Conservation (phyloP, 2,888 invertebrate species). For the Aphrophora alni region DNA sequence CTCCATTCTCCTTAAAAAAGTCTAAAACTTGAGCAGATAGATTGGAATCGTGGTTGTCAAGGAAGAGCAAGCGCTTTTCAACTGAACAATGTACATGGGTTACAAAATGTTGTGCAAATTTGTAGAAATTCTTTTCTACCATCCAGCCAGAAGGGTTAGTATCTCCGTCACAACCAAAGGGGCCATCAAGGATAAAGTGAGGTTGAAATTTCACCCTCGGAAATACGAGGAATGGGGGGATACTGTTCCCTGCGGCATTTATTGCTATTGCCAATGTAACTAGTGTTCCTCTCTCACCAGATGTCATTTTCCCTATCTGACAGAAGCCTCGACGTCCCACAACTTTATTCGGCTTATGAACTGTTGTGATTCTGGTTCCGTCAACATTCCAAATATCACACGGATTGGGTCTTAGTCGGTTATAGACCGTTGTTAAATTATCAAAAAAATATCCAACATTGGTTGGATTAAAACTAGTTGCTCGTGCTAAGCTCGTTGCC, state of each 20-base stretch:
- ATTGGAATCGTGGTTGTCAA: slow-evolving; percentile 25
- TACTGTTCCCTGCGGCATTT: slow-evolving; percentile 46
- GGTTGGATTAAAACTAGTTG: slow-evolving; percentile 29
- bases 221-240: slow-evolving; percentile 52
- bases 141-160: slow-evolving; percentile 52
- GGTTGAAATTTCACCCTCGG: slow-evolving; percentile 47
- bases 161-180: slow-evolving; percentile 49
- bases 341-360: slow-evolving; percentile 47
- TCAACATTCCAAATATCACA: slow-evolving; percentile 48
- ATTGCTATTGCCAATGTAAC: slow-evolving; percentile 47
- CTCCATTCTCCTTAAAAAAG: slow-evolving; percentile 35
- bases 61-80: background rate
- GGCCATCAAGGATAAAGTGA: slow-evolving; percentile 53
- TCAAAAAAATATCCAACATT: slow-evolving; percentile 39
- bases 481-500: slow-evolving; percentile 27
- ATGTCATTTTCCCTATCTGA: slow-evolving; percentile 50
- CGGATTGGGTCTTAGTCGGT: slow-evolving; percentile 30
- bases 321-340: slow-evolving; percentile 46
- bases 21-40: slow-evolving; percentile 19
- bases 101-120: slow-evolving; percentile 40
- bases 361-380: slow-evolving; percentile 50
- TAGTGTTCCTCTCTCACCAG: slow-evolving; percentile 51
- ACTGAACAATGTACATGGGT: slow-evolving; percentile 20
- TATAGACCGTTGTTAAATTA: slow-evolving; percentile 38
- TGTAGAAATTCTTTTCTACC: slow-evolving; percentile 42